These are phyloP conservation scores for Rhynchotus rufescens DNA, from an alignment of 2,797 vertebrate genomes.

Conservation along the genomic window DNA sequence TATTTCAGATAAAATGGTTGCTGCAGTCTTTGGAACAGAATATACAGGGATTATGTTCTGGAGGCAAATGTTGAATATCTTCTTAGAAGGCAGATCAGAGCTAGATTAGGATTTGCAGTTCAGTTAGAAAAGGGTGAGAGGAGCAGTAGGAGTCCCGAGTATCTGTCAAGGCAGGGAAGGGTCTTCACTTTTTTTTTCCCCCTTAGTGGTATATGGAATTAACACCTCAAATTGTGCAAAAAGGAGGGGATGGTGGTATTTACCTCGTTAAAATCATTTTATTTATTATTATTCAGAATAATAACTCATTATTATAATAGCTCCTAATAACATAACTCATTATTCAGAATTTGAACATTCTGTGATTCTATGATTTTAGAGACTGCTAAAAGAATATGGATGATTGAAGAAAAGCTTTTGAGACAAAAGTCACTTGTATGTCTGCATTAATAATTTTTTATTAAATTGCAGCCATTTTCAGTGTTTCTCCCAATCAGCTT, in stretches of 20 bases:
- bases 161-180: not conserved
- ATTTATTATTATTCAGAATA: too few relatives aligned
- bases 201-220: fast-evolving
- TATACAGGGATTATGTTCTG: not conserved
- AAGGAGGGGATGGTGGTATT: not conserved
- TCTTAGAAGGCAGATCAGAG: not conserved
- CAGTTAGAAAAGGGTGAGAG: not conserved
- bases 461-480: not conserved
- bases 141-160: not conserved
- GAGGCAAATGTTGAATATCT: not conserved
- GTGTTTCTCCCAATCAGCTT: not conserved
- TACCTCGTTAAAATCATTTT: not conserved
- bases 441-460: not conserved
- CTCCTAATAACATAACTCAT: too few relatives aligned
- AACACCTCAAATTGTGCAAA: not conserved
- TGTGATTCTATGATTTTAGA: not conserved
- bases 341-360: too few relatives aligned
- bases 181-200: not conserved
- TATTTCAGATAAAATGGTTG: constrained; percentile 17
- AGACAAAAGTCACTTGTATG: not conserved
- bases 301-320: too few relatives aligned
- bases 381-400: not conserved
- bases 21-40: constrained; percentile 8
- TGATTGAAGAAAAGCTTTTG: not conserved
- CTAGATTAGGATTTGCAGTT: not conserved